Conservation (phyloP, 2,113 vertebrate genomes). For the Stigmatopora argus region DNA sequence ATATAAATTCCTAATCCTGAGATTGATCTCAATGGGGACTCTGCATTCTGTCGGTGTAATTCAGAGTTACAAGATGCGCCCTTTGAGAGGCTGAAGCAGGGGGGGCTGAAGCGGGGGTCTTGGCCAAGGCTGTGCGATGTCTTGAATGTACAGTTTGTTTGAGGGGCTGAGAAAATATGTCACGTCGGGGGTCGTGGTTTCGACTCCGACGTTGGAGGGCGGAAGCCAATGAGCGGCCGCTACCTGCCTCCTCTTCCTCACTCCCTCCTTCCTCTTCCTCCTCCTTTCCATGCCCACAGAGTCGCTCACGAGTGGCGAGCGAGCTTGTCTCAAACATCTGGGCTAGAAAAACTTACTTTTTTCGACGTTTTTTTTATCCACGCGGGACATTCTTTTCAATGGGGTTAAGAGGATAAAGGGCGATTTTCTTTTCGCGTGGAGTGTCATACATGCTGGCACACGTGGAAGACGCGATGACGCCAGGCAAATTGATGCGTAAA, state of each 20-base stretch:
- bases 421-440: conserved; percentile 1
- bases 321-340: conserved; percentile 53
- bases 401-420: neutral
- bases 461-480: conserved; percentile 8
- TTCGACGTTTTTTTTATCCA: conserved; percentile 16
- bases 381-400: conserved; percentile 11
- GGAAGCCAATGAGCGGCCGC: conserved; percentile 60
- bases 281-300: conserved; percentile 55
- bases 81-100: conserved; percentile 50
- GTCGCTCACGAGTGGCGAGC: conserved; percentile 46
- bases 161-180: conserved; percentile 66
- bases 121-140: conserved; percentile 57
- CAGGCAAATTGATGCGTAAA: conserved; percentile 4
- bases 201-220: conserved; percentile 60
- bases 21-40: neutral
- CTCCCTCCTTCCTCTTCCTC: conserved; percentile 30
- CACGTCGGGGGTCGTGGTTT: conserved; percentile 63
- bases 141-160: conserved; percentile 72
- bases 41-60: conserved; percentile 57
- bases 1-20: neutral
- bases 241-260: conserved; percentile 59
- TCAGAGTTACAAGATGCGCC: conserved; percentile 47
- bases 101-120: conserved; percentile 48
- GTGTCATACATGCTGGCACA: conserved; percentile 36
- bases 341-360: conserved; percentile 48